Evolutionary conservation across 2,888 invertebrate genomes (phyloP).

Genomic region (Holacanthella duospinosa): DNA sequence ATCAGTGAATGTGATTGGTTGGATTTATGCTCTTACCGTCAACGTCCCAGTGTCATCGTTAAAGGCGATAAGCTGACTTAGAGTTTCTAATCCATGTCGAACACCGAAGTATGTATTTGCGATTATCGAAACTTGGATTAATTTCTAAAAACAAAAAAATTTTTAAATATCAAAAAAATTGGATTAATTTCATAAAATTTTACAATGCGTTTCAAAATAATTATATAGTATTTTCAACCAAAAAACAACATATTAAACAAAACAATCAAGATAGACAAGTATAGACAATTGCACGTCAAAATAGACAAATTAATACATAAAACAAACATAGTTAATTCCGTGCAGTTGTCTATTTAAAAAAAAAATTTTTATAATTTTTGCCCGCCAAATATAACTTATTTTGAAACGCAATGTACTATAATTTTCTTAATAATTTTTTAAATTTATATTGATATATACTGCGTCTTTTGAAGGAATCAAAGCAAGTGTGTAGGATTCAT

Average conservation of each 20-base stretch:
- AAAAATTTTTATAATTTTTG: background rate
- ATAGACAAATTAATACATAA: background rate
- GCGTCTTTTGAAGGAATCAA: background rate
- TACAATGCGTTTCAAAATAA: no score
- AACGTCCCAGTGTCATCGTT: constrained; percentile 36
- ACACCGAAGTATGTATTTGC: constrained; percentile 54
- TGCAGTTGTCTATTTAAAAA: no score
- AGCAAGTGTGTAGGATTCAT: constrained; percentile 20
- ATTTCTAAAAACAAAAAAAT: constrained; percentile 14
- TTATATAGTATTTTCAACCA: no score
- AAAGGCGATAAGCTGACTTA: constrained; percentile 56
- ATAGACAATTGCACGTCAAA: no score
- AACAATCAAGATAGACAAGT: no score
- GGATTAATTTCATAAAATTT: background rate
- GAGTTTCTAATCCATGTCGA: constrained; percentile 64
- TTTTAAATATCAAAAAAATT: no score
- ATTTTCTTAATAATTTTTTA: background rate
- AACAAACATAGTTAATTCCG: no score
- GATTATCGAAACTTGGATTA: constrained; percentile 33
- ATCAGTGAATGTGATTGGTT: no score
- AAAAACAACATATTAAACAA: background rate
- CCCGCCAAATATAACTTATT: background rate
- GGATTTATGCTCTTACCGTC: constrained; percentile 3
- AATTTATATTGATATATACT: background rate
- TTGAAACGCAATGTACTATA: no score